Evolutionary conservation across 1,140 invertebrate genomes (phyloP), one percentile per base, ranked within the genome.

Genomic region (Asbolus verrucosus): DNA sequence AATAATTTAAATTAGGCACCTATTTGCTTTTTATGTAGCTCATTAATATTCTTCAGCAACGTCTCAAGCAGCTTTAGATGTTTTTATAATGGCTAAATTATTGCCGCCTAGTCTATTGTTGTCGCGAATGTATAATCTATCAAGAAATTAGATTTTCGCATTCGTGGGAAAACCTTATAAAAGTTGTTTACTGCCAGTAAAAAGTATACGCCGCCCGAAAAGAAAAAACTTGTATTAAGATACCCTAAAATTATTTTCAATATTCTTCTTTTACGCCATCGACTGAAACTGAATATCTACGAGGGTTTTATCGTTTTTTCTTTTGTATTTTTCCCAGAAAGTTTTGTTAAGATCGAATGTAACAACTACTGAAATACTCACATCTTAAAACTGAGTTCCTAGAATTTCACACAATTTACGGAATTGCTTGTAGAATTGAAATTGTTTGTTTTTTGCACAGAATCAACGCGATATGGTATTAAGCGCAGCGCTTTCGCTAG

Each of bases 401-500:
- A 36, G 6, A 36, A 11, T 36, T 11, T 54, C 46, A 24, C 19
- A 27, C n/a, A 54, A 27, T 24, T 27, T 54, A 36, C 46, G n/a
- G 11, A 27, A 54, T 27, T 24, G 18, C 6, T 27, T 54, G 46
- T 54, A 13, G 46, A 13, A 21, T 50, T 50, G 6, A 21, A 50
- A 50, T n/a, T 19, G 41, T 2, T 18, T 13, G 21, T 24, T 27
- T 27, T 54, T 54, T 30, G 21, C 46, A 54, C 46, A 54, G 9
- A 27, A 13, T 30, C 46, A 21, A 54, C 46, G 46, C 46, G 46
- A 54, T 54, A 63, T 27, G 21, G 61, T 38, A 63, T 63, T 63
- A 63, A 63, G 33, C 61, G 61, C 33, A 41, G 31, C 27, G 65
- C 43, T 67, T 67, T 54, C 50, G 41, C 31, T 30, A 41, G 63